These are phyloP conservation scores for Pangasius djambal DNA, from an alignment of 2,797 vertebrate species.

Conservation along the genomic window DNA sequence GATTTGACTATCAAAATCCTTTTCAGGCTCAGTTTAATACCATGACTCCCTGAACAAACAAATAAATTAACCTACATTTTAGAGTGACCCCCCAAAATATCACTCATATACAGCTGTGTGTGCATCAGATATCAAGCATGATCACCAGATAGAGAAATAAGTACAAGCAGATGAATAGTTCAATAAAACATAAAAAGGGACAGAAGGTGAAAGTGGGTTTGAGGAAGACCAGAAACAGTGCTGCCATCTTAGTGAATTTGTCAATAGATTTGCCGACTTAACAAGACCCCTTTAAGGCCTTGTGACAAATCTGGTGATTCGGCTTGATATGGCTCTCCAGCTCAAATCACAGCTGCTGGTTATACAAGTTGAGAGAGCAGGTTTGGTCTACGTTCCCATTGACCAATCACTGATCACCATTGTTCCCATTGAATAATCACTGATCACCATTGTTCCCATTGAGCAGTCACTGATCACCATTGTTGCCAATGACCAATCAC, in stretches of 20 bases:
- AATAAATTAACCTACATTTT: slow-evolving; percentile 1
- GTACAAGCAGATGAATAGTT: not conserved
- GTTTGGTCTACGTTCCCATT: not conserved
- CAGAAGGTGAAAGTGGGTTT: not conserved
- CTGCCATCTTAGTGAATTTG: not conserved
- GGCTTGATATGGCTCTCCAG: not conserved
- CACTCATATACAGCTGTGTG: not conserved
- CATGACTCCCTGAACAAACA: slow-evolving; percentile 31
- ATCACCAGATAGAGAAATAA: not conserved
- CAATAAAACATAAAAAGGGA: not conserved
- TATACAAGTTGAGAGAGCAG: not conserved
- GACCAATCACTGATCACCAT: not conserved
- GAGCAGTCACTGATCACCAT: not conserved
- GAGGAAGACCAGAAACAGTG: not conserved
- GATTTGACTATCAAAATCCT: slow-evolving; percentile 52
- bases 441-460: not conserved
- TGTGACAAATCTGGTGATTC: not conserved
- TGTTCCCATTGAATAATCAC: not conserved
- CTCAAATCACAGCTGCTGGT: not conserved
- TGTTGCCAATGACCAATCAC: not conserved
- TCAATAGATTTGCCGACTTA: not conserved
- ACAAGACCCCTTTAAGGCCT: no score
- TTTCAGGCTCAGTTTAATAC: slow-evolving; percentile 45
- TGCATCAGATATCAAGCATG: not conserved
- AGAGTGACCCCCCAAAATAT: not conserved